Conservation (phyloP, 2,113 vertebrate genomes). For the Pheucticus melanocephalus region DNA sequence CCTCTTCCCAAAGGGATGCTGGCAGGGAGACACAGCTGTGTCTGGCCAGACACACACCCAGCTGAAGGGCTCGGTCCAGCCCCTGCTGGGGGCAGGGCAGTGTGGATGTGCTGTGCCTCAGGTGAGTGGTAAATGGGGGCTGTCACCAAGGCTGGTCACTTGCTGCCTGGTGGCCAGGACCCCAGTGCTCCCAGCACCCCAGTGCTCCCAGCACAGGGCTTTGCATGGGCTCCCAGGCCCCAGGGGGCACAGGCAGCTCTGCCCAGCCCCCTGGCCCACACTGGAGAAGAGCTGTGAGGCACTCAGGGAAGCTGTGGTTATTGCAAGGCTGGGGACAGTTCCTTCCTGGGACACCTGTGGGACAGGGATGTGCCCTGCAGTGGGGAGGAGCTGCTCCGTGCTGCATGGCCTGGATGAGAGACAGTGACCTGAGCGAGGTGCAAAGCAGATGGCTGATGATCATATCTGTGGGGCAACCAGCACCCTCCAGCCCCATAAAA, state of each 20-base stretch:
- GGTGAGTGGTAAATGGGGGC: background rate
- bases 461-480: background rate
- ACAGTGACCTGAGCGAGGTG: accelerated
- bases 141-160: background rate
- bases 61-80: background rate
- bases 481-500: background rate
- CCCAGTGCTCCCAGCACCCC: background rate
- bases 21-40: accelerated
- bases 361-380: background rate
- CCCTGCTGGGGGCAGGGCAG: background rate
- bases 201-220: background rate
- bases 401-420: background rate
- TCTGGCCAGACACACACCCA: accelerated
- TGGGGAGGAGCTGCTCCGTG: background rate
- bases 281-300: background rate
- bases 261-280: accelerated
- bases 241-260: background rate
- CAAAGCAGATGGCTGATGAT: background rate
- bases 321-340: background rate
- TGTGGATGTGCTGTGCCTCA: accelerated
- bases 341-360: background rate
- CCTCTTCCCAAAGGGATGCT: background rate
- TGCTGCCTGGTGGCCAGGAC: background rate
- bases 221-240: background rate
- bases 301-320: background rate